Evolutionary conservation across 2,113 vertebrate genomes (phyloP).

Genomic region (Mastomys natalensis): DNA sequence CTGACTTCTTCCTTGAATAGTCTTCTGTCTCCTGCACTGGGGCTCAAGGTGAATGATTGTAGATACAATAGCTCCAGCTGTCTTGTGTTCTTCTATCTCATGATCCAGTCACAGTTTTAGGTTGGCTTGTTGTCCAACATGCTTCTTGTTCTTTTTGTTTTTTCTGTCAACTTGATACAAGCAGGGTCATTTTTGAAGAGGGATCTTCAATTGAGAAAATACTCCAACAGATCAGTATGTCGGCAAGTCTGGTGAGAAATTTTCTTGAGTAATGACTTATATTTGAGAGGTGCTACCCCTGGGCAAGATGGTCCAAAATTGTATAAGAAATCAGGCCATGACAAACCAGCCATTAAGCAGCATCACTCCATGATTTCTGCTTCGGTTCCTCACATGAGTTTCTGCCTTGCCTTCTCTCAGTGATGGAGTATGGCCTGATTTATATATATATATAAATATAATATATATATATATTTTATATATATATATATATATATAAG

Average conservation of each 20-base stretch:
- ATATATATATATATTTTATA: no score
- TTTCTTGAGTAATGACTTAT: neutral
- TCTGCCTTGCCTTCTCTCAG: neutral
- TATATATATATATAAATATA: neutral
- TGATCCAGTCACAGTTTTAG: neutral
- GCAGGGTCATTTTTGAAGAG: neutral
- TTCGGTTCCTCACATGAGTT: neutral
- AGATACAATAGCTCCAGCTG: neutral
- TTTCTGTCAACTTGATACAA: neutral
- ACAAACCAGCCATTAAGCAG: neutral
- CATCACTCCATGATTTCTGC: neutral
- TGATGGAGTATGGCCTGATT: neutral
- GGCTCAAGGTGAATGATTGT: neutral
- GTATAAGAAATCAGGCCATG: neutral
- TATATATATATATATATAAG: no score
- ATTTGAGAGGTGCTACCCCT: neutral
- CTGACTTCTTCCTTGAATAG: neutral
- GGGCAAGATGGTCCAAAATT: neutral
- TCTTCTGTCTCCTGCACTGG: neutral
- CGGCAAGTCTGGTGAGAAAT: neutral
- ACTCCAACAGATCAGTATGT: neutral
- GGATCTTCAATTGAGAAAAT: neutral
- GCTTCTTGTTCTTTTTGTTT: neutral
- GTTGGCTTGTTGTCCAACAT: neutral
- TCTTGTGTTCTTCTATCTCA: neutral